Base-by-base conservation (phyloP, 1,140 invertebrate genomes). In the Bombus ignitus region DNA sequence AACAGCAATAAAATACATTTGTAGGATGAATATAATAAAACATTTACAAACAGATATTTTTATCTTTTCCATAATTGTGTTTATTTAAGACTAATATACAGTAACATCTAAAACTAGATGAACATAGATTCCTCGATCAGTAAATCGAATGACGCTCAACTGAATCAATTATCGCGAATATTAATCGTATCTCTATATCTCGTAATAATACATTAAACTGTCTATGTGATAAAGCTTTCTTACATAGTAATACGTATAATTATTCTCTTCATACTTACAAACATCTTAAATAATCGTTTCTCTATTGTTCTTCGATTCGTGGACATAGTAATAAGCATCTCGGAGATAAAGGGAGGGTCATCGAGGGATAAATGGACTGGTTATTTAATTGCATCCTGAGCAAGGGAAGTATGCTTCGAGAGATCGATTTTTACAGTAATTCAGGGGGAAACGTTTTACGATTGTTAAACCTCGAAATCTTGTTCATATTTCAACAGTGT, bases 181-280 rank as follows among this genome's bases (percentile, higher is more conserved):
- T 77, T 88, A 90, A 82, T 90, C 75, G 62, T 88, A 87, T 65
- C 47, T 76, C 53, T 70, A 77, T 70, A 78, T 13, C n/a, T 80
- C 13, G 59, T 47, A 81, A 90, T 90, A 84, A 81, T 80, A 72
- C 75, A 72, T 88, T 73, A 88, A 62, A 90, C 65, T 76, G 81
- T 94, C 97, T 98, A 95, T 96, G 96, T 96, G 94, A 71, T 76
- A 39, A 80, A 84, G 85, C 85, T 68, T 82, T 81, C 75, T 68
- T 68, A 28, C 18, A n/a, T 86, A 70, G 80, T 53, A 53, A 53
- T 87, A 93, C 85, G 94, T 94, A 94, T 94, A 94, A 81, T 89
- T 53, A 74, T 76, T 72, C 65, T 74, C 47, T 57, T 65, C 71
- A 10, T 81, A 81, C 72, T 81, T 88, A 85, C 71, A 84, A 79